Conservation (phyloP, 2,113 vertebrate species). For the Ciconia maguari region DNA sequence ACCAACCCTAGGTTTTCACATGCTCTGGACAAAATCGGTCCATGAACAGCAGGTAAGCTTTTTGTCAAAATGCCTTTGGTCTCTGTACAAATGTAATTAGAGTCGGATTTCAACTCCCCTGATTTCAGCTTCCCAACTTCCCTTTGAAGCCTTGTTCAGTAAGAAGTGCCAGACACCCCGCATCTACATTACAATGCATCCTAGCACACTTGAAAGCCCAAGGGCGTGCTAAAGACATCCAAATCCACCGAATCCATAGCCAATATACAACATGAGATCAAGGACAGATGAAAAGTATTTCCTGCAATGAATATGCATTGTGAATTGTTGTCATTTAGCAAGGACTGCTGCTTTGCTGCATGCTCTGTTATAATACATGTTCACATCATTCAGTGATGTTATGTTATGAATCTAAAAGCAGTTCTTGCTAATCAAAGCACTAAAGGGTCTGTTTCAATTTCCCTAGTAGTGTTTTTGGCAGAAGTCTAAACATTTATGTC, state of each 20-base stretch:
- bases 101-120: conserved; percentile 8
- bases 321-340: not conserved
- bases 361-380: not conserved
- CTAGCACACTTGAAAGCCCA: conserved; percentile 34
- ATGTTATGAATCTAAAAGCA: not conserved
- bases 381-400: not conserved
- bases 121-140: conserved; percentile 23
- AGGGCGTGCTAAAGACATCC: conserved; percentile 20
- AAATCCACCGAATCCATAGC: conserved; percentile 12
- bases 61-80: conserved; percentile 22
- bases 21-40: not conserved
- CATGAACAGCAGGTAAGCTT: not conserved
- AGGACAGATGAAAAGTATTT: conserved; percentile 34
- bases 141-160: conserved; percentile 44
- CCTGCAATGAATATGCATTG: conserved; percentile 23
- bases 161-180: conserved; percentile 36
- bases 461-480: not conserved
- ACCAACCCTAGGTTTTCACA: not conserved
- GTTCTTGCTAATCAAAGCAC: not conserved
- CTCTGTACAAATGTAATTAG: conserved; percentile 28
- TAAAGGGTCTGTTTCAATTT: not conserved
- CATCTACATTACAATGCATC: conserved; percentile 53
- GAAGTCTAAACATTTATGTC: not conserved
- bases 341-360: not conserved
- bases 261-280: conserved; percentile 28